Conservation (phyloP, 2,888 invertebrate genomes). For the Arge pagana region DNA sequence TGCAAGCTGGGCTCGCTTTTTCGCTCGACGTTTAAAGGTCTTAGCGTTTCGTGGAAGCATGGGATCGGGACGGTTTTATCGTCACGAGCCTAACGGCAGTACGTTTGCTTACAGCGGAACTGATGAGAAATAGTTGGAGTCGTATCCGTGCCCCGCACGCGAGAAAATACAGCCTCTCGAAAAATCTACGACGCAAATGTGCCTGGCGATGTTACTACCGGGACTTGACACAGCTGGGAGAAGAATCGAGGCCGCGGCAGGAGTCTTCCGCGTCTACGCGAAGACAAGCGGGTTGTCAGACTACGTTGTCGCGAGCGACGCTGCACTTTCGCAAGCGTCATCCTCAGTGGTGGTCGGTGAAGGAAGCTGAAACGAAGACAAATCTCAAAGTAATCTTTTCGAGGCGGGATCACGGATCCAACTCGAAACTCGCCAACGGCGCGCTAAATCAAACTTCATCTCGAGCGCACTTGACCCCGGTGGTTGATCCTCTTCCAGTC, state of each 20-base stretch:
- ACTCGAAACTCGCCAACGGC: too few relatives aligned
- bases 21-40: not conserved
- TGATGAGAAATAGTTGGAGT: conserved; percentile 27
- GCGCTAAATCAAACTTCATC: too few relatives aligned
- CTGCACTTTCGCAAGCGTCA: conserved; percentile 2
- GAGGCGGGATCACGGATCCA: too few relatives aligned
- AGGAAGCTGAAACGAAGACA: not conserved
- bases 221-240: conserved; percentile 10
- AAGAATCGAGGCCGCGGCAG: not conserved
- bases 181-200: conserved; percentile 11
- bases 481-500: too few relatives aligned
- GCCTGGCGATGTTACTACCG: conserved; percentile 17
- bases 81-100: conserved; percentile 4
- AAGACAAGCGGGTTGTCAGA: conserved; percentile 6
- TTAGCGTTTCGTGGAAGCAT: conserved; percentile 1
- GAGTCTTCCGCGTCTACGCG: not conserved
- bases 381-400: too few relatives aligned
- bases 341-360: conserved; percentile 1
- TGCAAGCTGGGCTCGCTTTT: not conserved
- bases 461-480: too few relatives aligned
- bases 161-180: conserved; percentile 7
- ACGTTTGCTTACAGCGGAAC: conserved; percentile 24
- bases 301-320: conserved; percentile 2
- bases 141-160: conserved; percentile 13
- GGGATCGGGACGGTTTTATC: not conserved